phyloP scores from a whole-genome alignment of 2,888 invertebrate species.

The Agriotes lineatus region DNA sequence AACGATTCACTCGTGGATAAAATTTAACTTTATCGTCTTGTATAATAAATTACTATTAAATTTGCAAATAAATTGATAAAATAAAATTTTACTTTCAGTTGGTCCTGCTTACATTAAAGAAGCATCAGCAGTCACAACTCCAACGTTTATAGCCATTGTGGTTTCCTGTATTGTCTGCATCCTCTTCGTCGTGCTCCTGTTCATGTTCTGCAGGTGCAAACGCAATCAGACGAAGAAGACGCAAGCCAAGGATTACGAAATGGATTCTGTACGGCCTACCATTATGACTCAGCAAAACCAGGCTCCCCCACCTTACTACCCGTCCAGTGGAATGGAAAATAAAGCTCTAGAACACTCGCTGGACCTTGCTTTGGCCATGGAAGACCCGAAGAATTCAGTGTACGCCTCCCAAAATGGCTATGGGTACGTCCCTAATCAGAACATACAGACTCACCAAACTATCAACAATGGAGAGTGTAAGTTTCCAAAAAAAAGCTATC shows the following conservation, averaged over 20 bases:
- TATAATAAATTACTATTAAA: no score
- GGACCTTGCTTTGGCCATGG: conserved; percentile 85
- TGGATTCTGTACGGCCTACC: conserved; percentile 88
- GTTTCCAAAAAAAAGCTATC: conserved; percentile 59
- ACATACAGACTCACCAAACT: conserved; percentile 75
- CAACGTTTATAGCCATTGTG: conserved; percentile 82
- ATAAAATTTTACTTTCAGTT: conserved; percentile 69
- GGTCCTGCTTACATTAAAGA: conserved; percentile 86
- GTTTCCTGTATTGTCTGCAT: conserved; percentile 86
- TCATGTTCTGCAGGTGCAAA: conserved; percentile 89
- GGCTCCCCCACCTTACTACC: conserved; percentile 91
- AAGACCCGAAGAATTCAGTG: conserved; percentile 87
- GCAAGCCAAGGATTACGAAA: conserved; percentile 89
- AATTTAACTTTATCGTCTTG: no score
- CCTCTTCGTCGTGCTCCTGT: conserved; percentile 79
- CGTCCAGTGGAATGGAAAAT: conserved; percentile 90
- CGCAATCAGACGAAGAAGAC: conserved; percentile 86
- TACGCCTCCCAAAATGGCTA: conserved; percentile 89
- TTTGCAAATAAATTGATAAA: no score
- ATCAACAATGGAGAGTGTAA: conserved; percentile 86
- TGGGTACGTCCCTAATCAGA: conserved; percentile 81
- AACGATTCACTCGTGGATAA: no score
- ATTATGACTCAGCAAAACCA: conserved; percentile 89
- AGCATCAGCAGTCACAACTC: conserved; percentile 81
- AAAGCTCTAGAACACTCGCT: conserved; percentile 91